Conservation (phyloP, 2,113 vertebrate genomes). For the Ailuropoda melanoleuca region DNA sequence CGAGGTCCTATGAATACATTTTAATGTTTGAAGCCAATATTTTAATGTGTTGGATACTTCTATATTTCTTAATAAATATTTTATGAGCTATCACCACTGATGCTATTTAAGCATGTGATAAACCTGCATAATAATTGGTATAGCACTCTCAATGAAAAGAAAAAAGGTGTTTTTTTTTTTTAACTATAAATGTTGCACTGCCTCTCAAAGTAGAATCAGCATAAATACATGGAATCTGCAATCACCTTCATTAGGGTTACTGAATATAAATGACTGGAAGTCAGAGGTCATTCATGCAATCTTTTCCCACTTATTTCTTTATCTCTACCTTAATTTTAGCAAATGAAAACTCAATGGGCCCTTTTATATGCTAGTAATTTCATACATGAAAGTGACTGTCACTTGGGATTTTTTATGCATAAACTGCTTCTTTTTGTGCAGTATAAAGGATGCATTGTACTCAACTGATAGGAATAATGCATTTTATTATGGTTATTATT, state of each 20-base stretch:
- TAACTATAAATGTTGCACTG: conserved; percentile 54
- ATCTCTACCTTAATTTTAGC: conserved; percentile 67
- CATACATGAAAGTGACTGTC: conserved; percentile 33
- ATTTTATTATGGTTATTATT: not conserved
- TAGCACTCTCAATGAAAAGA: conserved; percentile 30
- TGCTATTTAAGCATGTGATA: conserved; percentile 77
- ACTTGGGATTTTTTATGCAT: not conserved
- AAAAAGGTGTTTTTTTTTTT: not conserved
- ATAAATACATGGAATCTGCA: conserved; percentile 61
- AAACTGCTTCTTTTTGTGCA: not conserved
- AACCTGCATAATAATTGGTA: conserved; percentile 75
- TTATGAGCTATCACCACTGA: conserved; percentile 68
- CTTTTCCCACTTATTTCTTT: conserved; percentile 63
- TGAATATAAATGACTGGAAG: conserved; percentile 61
- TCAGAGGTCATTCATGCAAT: conserved; percentile 44
- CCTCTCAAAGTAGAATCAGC: conserved; percentile 56
- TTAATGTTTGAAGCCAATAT: conserved; percentile 45
- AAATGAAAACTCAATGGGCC: conserved; percentile 69
- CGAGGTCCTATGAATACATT: conserved; percentile 63
- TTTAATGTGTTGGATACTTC: conserved; percentile 72
- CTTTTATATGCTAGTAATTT: conserved; percentile 41
- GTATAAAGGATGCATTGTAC: not conserved
- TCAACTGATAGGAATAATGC: not conserved
- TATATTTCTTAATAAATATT: conserved; percentile 81
- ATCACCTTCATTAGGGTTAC: conserved; percentile 76